Evolutionary conservation across 2,797 vertebrate genomes (phyloP), one percentile per base, ranked within the genome.

Genomic region (Microctenopoma lineatum): DNA sequence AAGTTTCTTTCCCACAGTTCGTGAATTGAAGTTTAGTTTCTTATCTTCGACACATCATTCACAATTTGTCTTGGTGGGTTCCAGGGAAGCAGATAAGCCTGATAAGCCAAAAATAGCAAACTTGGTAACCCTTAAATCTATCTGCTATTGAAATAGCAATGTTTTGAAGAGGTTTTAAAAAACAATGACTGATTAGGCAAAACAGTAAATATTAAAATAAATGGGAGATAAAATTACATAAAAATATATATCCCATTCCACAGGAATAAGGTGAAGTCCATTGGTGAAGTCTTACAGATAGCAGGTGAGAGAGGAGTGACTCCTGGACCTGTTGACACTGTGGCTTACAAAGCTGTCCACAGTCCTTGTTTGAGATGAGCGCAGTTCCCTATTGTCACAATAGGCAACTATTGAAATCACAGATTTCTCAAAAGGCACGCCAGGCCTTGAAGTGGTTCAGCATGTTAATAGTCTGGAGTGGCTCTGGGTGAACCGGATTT

Each of bases 211-310:
- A 59, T 51, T 63, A 34, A 38, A 79, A 70, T 38, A 42, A 51
- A 59, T 47, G 53, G 34, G 7, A 57, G 83, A 75, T 73, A 73
- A 77, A 64, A 68, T 61, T 44, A 68, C 15, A 45, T 55, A n/a
- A 45, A 59, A 57, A 59, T 66, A 60, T 25, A 51, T 14, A 59
- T 79, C 71, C 78, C 64, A 86, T 87, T 92, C 87, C 90, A 90
- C 64, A 86, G 79, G 89, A 92, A 90, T 87, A 74, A 83, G 81
- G 54, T 42, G 3, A 52, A 77, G 59, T 57, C 74, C 44, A 70
- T 82, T 36, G 48, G 63, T 71, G 42, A 75, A 77, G 75, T 46
- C 21, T 77, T 50, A 54, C 2, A 73, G 42, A 44, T 70, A 63
- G 54, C 54, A 69, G 29, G 74, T 46, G 56, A 45, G 39, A 71